phyloP scores from a whole-genome alignment of 2,888 invertebrate genomes.

The Pseudococcus jackbeardsleyi region DNA sequence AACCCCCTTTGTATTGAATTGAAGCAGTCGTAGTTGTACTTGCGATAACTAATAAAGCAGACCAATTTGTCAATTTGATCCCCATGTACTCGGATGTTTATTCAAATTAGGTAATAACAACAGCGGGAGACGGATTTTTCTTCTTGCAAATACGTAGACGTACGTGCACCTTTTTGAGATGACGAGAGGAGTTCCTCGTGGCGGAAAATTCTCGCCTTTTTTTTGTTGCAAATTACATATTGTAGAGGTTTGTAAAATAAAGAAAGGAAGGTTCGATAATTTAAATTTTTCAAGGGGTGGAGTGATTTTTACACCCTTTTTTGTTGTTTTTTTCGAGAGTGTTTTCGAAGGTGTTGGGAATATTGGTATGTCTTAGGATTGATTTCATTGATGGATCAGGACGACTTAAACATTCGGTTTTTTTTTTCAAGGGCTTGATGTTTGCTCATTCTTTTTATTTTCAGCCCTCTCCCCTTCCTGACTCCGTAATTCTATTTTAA shows the following conservation, averaged over 20 bases:
- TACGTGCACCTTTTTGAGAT: constrained; percentile 12
- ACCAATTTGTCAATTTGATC: constrained; percentile 64
- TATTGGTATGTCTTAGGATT: not conserved
- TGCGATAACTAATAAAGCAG: constrained; percentile 59
- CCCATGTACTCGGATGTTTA: constrained; percentile 60
- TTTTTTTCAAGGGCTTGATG: too few relatives aligned
- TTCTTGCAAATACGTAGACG: constrained; percentile 3
- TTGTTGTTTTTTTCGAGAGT: not conserved
- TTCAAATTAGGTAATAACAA: constrained; percentile 63
- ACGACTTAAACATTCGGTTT: too few relatives aligned
- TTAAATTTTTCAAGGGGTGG: not conserved
- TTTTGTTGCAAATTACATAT: constrained; percentile 51
- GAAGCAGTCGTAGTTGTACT: constrained; percentile 27
- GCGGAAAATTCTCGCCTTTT: not conserved
- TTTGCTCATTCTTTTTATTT: too few relatives aligned
- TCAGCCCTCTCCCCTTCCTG: too few relatives aligned
- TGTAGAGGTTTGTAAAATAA: constrained; percentile 25
- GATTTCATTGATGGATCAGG: not conserved
- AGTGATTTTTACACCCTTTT: constrained; percentile 28
- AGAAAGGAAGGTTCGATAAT: not conserved
- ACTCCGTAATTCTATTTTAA: too few relatives aligned
- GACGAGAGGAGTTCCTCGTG: constrained; percentile 3
- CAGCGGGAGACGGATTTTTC: constrained; percentile 55
- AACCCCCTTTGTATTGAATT: constrained; percentile 19
- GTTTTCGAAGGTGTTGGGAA: not conserved